Evolutionary conservation across 2,888 invertebrate genomes (phyloP).

Genomic region (Cataglyphis albicans): DNA sequence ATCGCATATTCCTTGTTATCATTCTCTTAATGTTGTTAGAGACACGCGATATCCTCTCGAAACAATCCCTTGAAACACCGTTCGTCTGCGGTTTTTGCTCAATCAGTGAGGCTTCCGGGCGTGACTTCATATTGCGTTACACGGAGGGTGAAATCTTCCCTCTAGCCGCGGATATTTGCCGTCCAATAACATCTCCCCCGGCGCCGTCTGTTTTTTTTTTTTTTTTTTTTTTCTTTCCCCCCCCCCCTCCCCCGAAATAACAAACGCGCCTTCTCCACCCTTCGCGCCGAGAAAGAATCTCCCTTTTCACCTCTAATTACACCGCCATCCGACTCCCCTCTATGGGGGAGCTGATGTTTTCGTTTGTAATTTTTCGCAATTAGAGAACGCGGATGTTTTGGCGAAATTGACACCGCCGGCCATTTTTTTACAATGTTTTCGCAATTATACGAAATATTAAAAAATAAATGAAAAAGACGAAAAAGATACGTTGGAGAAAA

Average conservation of each 20-base stretch:
- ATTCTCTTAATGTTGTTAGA: conserved; percentile 29
- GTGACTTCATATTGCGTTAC: conserved; percentile 58
- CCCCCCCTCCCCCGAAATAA: no score
- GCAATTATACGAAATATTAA: background rate
- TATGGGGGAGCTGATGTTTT: conserved; percentile 23
- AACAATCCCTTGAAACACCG: conserved; percentile 27
- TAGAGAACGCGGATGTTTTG: conserved; percentile 8
- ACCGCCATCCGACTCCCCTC: conserved; percentile 20
- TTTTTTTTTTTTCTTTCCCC: no score
- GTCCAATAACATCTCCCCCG: conserved; percentile 51
- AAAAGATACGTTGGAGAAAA: background rate
- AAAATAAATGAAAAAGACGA: background rate
- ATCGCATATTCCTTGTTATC: conserved; percentile 9
- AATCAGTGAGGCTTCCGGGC: conserved; percentile 63
- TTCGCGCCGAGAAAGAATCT: conserved; percentile 28
- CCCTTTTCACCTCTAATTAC: conserved; percentile 52
- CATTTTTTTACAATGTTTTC: conserved; percentile 1
- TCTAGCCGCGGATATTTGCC: conserved; percentile 52
- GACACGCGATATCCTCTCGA: conserved; percentile 31
- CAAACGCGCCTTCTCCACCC: conserved; percentile 4
- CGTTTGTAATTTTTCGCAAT: conserved; percentile 54
- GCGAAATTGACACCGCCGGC: conserved; percentile 20
- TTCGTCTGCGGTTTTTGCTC: conserved; percentile 44
- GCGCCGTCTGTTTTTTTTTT: conserved; percentile 44
- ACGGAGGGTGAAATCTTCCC: conserved; percentile 50